Percentiles rank a stretch among this genome's conserved stretches.
phyloP scores from a whole-genome alignment of 2,888 invertebrate genomes.

The Drosophila rubida region DNA sequence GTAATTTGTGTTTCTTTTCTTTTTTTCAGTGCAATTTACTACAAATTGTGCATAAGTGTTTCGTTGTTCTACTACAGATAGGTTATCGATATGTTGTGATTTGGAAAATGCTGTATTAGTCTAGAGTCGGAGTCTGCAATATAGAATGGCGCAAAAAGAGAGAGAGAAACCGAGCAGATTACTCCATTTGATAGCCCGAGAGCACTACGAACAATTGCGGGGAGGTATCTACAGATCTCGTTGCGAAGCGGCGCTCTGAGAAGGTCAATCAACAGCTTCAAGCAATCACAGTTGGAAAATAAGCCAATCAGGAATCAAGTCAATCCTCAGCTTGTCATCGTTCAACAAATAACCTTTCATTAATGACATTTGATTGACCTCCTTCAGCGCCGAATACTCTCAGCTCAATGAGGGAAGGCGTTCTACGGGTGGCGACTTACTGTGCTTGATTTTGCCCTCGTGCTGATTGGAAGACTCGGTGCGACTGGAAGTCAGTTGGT shows the following conservation, averaged over 20 bases:
- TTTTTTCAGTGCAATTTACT: slow-evolving; percentile 38
- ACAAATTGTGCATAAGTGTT: slow-evolving; percentile 20
- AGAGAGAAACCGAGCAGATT: slow-evolving; percentile 59
- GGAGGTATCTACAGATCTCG: slow-evolving; percentile 2
- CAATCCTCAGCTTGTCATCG: neutral
- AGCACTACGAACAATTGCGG: slow-evolving; percentile 23
- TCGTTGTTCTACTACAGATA: slow-evolving; percentile 79
- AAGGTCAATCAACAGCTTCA: slow-evolving; percentile 1
- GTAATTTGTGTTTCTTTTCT: neutral
- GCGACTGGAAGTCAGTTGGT: slow-evolving; percentile 90
- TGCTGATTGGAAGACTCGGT: slow-evolving; percentile 91
- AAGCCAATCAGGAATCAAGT: too few species aligned
- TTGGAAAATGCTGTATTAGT: slow-evolving; percentile 83
- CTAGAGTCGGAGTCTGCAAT: slow-evolving; percentile 84
- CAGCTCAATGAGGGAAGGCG: neutral
- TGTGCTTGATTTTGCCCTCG: slow-evolving; percentile 90
- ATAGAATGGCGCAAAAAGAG: slow-evolving; percentile 63
- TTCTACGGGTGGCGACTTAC: slow-evolving; percentile 85
- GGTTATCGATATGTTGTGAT: slow-evolving; percentile 84
- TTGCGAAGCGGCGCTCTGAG: slow-evolving; percentile 10
- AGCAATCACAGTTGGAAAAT: too few species aligned
- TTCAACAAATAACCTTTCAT: too few species aligned
- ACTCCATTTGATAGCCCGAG: slow-evolving; percentile 45
- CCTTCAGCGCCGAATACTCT: slow-evolving; percentile 10
- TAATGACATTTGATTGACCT: too few species aligned